Conservation (phyloP, 2,113 vertebrate species). For the Coturnix japonica region DNA sequence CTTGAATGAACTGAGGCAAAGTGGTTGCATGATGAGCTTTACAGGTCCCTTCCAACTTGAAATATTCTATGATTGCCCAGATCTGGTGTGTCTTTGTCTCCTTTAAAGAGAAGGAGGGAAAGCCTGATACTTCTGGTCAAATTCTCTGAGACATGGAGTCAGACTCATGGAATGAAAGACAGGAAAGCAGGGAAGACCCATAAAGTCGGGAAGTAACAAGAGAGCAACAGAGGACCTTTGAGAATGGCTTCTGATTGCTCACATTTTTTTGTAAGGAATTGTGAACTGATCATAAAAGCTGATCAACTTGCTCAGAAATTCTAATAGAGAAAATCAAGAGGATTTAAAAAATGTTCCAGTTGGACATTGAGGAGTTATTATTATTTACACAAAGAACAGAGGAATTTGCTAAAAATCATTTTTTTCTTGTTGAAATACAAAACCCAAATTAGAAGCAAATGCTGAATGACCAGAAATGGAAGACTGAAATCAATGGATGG, state of each 20-base stretch:
- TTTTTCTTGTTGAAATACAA: not conserved
- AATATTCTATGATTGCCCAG: too few relatives aligned
- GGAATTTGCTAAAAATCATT: not conserved
- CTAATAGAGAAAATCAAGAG: conserved; percentile 1
- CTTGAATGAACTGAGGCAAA: not conserved
- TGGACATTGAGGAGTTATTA: not conserved
- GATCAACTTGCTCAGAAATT: conserved; percentile 13
- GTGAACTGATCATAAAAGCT: not conserved
- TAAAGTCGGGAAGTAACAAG: not conserved
- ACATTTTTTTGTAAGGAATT: not conserved
- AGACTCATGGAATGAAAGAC: not conserved
- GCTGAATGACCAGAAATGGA: not conserved
- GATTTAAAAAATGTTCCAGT: not conserved
- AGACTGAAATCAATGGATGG: not conserved
- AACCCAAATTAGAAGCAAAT: not conserved
- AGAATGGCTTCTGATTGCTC: conserved; percentile 4
- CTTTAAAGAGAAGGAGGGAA: not conserved
- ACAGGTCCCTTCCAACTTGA: too few relatives aligned
- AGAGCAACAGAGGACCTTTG: not conserved
- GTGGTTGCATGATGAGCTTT: too few relatives aligned
- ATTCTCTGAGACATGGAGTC: not conserved
- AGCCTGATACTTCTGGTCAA: not conserved
- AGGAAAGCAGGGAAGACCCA: not conserved
- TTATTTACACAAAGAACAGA: not conserved
- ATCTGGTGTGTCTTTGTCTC: not conserved